Evolutionary conservation across 2,797 vertebrate species (phyloP), one percentile per base, ranked within the genome.

Genomic region (Crocodylus rhombifer): DNA sequence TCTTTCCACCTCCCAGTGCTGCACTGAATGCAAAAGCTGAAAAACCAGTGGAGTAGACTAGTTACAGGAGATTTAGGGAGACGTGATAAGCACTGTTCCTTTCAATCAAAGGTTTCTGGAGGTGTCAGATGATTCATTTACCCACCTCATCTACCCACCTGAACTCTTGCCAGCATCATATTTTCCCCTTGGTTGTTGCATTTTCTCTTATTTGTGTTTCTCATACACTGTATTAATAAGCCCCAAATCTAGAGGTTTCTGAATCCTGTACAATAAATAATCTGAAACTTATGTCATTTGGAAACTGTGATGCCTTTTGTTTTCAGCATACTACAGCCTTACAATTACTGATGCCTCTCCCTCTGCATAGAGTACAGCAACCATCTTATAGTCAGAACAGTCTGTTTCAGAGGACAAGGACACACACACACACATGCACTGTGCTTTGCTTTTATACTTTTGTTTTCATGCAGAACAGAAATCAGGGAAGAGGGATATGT

Each of bases 201-300:
- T 7, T 1, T 60, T 51, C 61, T 28, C 3, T 61, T 75, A 3
- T 5, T 8, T 57, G 14, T 28, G 18, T 64, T 88, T 61, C 75
- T 78, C 21, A 14, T 28, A 0, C 0, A 1, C 1, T 0, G 0
- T 23, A 67, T 42, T 2, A 14, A 51, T 21, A 71, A 80, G n/a
- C 58, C 12, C n/a, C 78, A 20, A 21, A 71, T 33, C 21, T 36
- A 42, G 21, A 69, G 33, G 58, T 25, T 80, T 84, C n/a, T 1
- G 1, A 8, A 14, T 56, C 42, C 51, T 26, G 28, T n/a, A 56
- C 26, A 18, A 56, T 55, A 16, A n/a, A 17, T 57, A 23, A 71
- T 57, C 73, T 20, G 55, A 56, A 56, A 28, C 4, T 2, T 28
- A 26, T 3, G 58, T 30, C 9, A 15, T 36, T 78, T 4, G 58